A percentile compares a stretch with the other conserved stretches of the same genome.
Conservation (phyloP, 2,888 invertebrate genomes). For the Hirtodrosophila trivittata region DNA sequence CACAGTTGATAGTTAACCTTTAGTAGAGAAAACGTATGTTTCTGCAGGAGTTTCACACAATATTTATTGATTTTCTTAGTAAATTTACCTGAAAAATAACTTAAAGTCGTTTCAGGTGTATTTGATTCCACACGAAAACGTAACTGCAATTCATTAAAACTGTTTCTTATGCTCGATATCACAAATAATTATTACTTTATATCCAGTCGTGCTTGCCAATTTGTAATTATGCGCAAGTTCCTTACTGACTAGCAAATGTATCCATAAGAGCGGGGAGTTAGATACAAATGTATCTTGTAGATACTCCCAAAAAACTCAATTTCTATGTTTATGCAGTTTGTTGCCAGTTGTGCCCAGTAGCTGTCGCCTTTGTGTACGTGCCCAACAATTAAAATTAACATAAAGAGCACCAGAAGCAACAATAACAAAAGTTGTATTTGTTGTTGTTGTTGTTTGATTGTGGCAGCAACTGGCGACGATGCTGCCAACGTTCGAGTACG, state of each 20-base stretch:
- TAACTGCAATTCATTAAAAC: no score
- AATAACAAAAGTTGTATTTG: conserved; percentile 34
- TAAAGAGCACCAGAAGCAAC: conserved; percentile 45
- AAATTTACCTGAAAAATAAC: no score
- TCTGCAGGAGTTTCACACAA: no score
- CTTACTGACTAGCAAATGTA: conserved; percentile 1
- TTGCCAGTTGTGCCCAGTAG: conserved; percentile 42
- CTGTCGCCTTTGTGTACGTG: conserved; percentile 64
- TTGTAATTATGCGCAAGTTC: conserved; percentile 16
- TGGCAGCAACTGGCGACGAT: conserved; percentile 58
- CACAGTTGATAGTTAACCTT: no score
- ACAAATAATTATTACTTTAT: conserved; percentile 25
- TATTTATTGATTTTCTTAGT: no score
- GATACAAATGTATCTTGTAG: conserved; percentile 45
- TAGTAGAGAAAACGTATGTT: no score
- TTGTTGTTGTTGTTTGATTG: conserved; percentile 42
- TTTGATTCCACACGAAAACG: no score
- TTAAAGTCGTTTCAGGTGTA: not conserved
- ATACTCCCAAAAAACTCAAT: conserved; percentile 19
- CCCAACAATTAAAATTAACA: conserved; percentile 73
- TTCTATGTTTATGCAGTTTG: conserved; percentile 76
- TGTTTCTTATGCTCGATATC: conserved; percentile 18
- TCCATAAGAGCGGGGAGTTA: conserved; percentile 2
- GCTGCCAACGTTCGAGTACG: conserved; percentile 58
- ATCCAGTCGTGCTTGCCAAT: conserved; percentile 24